These are phyloP conservation scores for Acrocephalus kingi DNA, from an alignment of 2,113 vertebrate species.

Conservation along the genomic window DNA sequence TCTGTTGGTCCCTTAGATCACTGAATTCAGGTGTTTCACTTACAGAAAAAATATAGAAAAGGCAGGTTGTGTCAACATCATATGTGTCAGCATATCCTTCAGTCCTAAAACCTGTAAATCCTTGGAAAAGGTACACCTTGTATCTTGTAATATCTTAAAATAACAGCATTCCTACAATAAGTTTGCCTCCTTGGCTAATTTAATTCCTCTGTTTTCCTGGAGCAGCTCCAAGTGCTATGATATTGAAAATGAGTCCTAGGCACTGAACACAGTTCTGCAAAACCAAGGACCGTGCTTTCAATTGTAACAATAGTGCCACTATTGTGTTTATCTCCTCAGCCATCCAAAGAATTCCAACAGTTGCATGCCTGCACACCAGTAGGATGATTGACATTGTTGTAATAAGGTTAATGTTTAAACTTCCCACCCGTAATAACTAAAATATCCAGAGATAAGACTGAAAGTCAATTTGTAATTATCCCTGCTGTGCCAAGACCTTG, in stretches of 20 bases:
- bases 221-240: neutral
- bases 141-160: conserved; percentile 9
- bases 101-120: neutral
- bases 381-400: conserved; percentile 57
- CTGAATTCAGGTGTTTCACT: neutral
- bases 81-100: neutral
- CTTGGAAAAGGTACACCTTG: neutral
- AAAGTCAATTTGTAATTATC: conserved; percentile 62
- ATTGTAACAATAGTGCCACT: neutral
- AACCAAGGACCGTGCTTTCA: neutral
- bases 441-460: conserved; percentile 60
- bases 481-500: conserved; percentile 42
- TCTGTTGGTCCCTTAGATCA: neutral
- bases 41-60: neutral
- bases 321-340: conserved; percentile 38
- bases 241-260: neutral
- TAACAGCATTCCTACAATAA: neutral
- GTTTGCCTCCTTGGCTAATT: neutral
- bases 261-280: neutral
- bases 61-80: neutral
- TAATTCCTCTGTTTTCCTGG: neutral
- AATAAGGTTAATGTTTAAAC: conserved; percentile 69
- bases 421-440: conserved; percentile 51
- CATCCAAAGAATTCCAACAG: conserved; percentile 48
- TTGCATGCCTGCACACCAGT: conserved; percentile 25